Evolutionary conservation across 1,140 invertebrate species (phyloP), one percentile per base, ranked within the genome.

Genomic region (Drepana arcuata): DNA sequence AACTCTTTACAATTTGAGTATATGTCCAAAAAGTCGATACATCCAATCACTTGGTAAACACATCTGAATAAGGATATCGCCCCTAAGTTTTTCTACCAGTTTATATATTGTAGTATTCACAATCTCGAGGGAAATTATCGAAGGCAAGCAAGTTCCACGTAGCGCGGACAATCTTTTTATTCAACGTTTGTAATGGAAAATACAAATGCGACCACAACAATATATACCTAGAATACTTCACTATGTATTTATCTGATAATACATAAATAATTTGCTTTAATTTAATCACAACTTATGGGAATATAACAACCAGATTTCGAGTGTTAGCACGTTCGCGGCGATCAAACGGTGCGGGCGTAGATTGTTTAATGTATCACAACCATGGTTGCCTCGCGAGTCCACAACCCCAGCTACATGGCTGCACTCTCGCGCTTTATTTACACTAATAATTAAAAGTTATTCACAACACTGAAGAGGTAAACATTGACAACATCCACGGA

Each of bases 401-500:
- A 51, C 30, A 33, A 41, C 32, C 41, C 40, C 15, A 25, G 30
- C 62, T 71, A 69, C 61, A 72, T 70, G 45, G 47, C 42, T 63
- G 26, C 31, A 26, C 6, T 7, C 29, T 33, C 48, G 18, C 34
- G 31, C 32, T 36, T 33, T 44, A 24, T 26, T 30, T 39, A 52
- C 57, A 52, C 45, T 60, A 51, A 45, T 37, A 44, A 38, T 29
- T 56, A 48, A 38, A 48, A 51, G 51, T 59, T 64, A 74, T 69
- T 81, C 77, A 79, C 77, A 81, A 81, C 77, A 79, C 77, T 63
- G 64, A 61, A 73, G 77, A 81, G 72, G 72, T 81, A 81, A 75
- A 72, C 69, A 81, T 69, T 72, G 44, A 59, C 52, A 37, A 49
- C 46, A 56, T 58, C 47, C 49, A 52, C 10, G 43, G 31, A 53